Evolutionary conservation across 2,888 invertebrate genomes (phyloP).

Genomic region (Nomada ruficornis): DNA sequence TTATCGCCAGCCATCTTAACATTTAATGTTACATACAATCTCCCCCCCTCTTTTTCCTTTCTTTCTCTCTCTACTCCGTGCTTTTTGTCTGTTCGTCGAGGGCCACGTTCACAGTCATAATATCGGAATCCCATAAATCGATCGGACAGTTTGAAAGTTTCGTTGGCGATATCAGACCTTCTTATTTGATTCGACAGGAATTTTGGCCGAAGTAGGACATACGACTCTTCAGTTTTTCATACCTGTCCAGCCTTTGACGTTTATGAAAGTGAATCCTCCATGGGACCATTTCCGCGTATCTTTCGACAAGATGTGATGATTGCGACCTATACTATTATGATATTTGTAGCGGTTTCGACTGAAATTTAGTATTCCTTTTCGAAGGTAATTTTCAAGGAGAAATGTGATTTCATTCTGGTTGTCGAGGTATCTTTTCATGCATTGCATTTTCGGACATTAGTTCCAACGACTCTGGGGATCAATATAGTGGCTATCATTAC

Average conservation of each 20-base stretch:
- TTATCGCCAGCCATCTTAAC: slow-evolving; percentile 16
- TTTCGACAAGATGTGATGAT: background rate
- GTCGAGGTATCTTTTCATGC: no score
- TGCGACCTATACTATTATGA: background rate
- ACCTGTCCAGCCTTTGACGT: slow-evolving; percentile 37
- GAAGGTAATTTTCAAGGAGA: no score
- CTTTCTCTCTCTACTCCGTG: background rate
- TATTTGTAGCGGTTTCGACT: background rate
- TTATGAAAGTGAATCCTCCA: slow-evolving; percentile 32
- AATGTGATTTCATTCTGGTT: no score
- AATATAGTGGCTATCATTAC: no score
- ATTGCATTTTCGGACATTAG: no score
- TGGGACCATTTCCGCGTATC: slow-evolving; percentile 18
- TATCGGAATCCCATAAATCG: slow-evolving; percentile 55
- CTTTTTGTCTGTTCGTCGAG: slow-evolving; percentile 19
- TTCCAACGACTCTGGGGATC: no score
- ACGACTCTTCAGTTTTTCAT: slow-evolving; percentile 49
- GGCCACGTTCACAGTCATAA: slow-evolving; percentile 22
- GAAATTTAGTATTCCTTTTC: no score
- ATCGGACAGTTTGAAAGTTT: slow-evolving; percentile 38
- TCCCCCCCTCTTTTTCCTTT: background rate
- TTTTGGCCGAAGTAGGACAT: slow-evolving; percentile 38
- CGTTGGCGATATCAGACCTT: slow-evolving; percentile 25
- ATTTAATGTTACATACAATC: slow-evolving; percentile 4
- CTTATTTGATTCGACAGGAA: slow-evolving; percentile 49